Base-by-base conservation (phyloP, 2,888 invertebrate species). In the Dicyrtoma fusca region DNA sequence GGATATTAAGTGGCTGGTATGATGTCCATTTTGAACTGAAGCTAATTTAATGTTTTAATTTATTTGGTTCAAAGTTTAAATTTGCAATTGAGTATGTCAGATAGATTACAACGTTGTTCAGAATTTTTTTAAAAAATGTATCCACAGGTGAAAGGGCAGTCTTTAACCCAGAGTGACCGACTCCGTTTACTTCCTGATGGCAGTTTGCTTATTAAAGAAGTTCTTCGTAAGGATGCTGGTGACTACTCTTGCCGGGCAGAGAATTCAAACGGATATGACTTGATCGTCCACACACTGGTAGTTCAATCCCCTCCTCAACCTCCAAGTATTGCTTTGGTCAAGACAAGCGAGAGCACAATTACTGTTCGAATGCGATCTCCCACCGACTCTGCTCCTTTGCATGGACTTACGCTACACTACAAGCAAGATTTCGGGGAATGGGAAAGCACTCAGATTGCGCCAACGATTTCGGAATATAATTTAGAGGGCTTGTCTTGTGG, bases 341-440 rank as follows among this genome's bases (percentile, higher is more conserved):
- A 90, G n/a, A 89, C 90, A 0, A 91, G 91, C 1, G 91, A 91
- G 1, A 90, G 89, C 82, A 88, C 90, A 0, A 85, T 92, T 82
- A 90, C 91, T 6, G 87, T 91, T 81, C 90, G 90, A 83, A 83
- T 91, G 80, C 88, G 88, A 78, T 88, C 91, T 2, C 89, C 91
- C 64, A 89, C 88, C 14, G 94, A 94, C 82, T 90, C 89, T 57
- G 78, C 94, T 45, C 93, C 93, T n/a, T 89, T 94, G 77, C 93
- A 94, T 81, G 95, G 96, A 0, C 95, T 95, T 85, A 92, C 92
- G 34, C 88, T 97, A 76, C 92, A 93, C 83, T 95, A 93, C 86
- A 95, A 95, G 83, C 94, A 94, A 70, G 95, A 96, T 84, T 95
- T 95, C 82, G 95, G 95, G 19, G 94, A 94, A 82, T 95, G 95